Conservation (phyloP, 2,888 invertebrate species). For the Boloria euphrosyne region DNA sequence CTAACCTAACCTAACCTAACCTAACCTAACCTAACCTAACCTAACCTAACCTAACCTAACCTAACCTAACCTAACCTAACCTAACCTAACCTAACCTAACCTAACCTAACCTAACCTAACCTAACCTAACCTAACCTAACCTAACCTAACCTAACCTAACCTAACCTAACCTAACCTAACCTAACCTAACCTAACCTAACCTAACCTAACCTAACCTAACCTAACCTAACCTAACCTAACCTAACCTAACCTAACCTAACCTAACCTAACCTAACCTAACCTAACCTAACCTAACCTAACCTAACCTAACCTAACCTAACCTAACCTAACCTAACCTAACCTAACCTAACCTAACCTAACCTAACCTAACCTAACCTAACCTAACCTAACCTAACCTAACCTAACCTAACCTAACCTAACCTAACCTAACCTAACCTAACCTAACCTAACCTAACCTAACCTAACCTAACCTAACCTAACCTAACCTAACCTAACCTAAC, state of each 20-base stretch:
- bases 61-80: too few relatives aligned
- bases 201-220: conserved; percentile 3
- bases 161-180: conserved; percentile 3
- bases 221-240: conserved; percentile 3
- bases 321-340: conserved; percentile 25
- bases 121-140: not conserved
- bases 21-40: conserved; percentile 26
- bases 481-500: too few relatives aligned
- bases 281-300: conserved; percentile 21
- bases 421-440: conserved; percentile 21
- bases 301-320: conserved; percentile 35
- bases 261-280: conserved; percentile 3
- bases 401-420: conserved; percentile 21
- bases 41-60: too few relatives aligned
- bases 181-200: conserved; percentile 3
- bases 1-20: conserved; percentile 35
- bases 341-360: conserved; percentile 21
- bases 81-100: too few relatives aligned
- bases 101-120: too few relatives aligned
- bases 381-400: conserved; percentile 21
- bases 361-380: conserved; percentile 21
- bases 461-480: conserved; percentile 14
- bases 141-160: conserved; percentile 11
- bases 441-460: conserved; percentile 21
- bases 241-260: conserved; percentile 3